phyloP scores from a whole-genome alignment of 2,888 invertebrate genomes.

The Lumbricus terrestris region DNA sequence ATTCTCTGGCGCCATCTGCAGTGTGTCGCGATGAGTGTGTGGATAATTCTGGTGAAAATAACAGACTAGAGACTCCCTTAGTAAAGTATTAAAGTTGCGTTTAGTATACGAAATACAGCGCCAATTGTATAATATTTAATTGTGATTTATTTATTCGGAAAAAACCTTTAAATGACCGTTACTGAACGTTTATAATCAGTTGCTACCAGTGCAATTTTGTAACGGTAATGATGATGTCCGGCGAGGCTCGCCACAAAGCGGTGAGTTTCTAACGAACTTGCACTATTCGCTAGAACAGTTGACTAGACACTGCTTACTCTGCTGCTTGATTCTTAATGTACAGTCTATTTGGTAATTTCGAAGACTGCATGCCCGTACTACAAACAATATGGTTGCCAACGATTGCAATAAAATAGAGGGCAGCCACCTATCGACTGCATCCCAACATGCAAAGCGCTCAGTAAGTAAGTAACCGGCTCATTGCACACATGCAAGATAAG shows the following conservation, averaged over 20 bases:
- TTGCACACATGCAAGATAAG: too few relatives aligned
- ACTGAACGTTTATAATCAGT: background rate
- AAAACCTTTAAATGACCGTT: background rate
- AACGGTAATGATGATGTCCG: conserved; percentile 15
- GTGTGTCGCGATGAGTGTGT: background rate
- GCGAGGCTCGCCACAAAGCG: conserved; percentile 11
- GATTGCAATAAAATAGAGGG: too few relatives aligned
- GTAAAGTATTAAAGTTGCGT: background rate
- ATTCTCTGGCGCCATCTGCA: background rate
- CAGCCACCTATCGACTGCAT: too few relatives aligned
- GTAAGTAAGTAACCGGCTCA: too few relatives aligned
- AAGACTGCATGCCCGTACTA: too few relatives aligned
- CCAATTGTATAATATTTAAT: background rate
- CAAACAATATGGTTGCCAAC: too few relatives aligned
- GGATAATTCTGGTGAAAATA: background rate
- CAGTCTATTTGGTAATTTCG: background rate
- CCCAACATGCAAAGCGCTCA: too few relatives aligned
- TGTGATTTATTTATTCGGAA: background rate
- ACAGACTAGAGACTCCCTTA: background rate
- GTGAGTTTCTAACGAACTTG: background rate
- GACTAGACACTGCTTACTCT: background rate
- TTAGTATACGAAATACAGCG: background rate
- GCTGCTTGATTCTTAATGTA: background rate
- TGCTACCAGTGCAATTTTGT: background rate
- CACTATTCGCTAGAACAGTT: background rate